phyloP scores from a whole-genome alignment of 92 coral and sea anemone genomes.

The Nematostella vectensis region DNA sequence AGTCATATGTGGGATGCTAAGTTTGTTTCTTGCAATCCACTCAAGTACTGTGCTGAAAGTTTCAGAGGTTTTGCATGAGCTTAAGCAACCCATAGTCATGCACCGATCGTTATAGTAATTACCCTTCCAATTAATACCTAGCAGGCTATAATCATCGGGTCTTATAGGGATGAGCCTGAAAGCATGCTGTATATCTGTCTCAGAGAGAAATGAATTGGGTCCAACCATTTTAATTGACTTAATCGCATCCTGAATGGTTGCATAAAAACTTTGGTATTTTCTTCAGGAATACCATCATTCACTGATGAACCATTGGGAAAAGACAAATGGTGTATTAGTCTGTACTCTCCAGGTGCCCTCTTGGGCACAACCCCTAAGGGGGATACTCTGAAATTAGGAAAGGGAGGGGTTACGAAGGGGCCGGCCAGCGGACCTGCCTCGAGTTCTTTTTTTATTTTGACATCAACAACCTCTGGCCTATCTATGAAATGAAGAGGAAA shows the following conservation, averaged over 20 bases:
- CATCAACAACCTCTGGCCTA: background rate
- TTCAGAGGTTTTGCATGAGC: too few relatives aligned
- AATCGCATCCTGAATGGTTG: constrained; percentile 26
- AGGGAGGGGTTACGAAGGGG: constrained; percentile 14
- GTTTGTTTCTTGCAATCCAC: too few relatives aligned
- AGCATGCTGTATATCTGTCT: background rate
- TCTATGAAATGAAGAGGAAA: constrained; percentile 19
- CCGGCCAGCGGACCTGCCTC: constrained; percentile 10
- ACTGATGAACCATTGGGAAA: constrained; percentile 31
- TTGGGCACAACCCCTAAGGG: constrained; percentile 36
- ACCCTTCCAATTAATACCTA: too few relatives aligned
- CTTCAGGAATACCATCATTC: constrained; percentile 25
- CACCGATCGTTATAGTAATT: too few relatives aligned
- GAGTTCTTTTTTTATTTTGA: background rate
- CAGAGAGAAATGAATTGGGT: constrained; percentile 12
- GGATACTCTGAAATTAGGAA: constrained; percentile 20
- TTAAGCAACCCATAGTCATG: too few relatives aligned
- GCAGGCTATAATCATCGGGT: too few relatives aligned
- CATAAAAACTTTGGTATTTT: constrained; percentile 22
- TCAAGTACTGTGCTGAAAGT: too few relatives aligned
- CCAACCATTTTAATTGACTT: constrained; percentile 14
- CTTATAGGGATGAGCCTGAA: too few relatives aligned
- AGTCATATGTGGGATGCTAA: too few relatives aligned
- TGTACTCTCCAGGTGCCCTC: constrained; percentile 31
- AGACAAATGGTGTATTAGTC: constrained; percentile 37